Percentiles rank a stretch among this genome's conserved stretches.
Evolutionary conservation across 2,113 vertebrate genomes (phyloP).

Genomic region (Labrus mixtus): DNA sequence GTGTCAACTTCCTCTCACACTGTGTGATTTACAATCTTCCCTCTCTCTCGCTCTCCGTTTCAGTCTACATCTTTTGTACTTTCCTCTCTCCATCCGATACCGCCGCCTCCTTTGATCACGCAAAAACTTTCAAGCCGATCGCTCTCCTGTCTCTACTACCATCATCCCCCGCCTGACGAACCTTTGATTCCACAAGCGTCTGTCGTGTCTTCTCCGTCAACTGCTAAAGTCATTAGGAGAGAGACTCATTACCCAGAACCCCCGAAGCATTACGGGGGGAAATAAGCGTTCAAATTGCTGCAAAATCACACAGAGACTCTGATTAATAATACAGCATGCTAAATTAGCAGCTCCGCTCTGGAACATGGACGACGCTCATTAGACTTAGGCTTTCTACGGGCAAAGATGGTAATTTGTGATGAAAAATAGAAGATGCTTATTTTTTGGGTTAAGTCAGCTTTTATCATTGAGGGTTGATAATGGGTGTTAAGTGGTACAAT

Average conservation of each 20-base stretch:
- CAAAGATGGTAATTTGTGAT: slow-evolving; percentile 39
- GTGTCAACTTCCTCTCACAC: slow-evolving; percentile 25
- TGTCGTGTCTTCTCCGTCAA: slow-evolving; percentile 63
- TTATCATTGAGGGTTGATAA: neutral
- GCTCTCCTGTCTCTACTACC: slow-evolving; percentile 26
- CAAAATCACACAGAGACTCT: slow-evolving; percentile 75
- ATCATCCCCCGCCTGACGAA: slow-evolving; percentile 42
- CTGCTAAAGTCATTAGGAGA: slow-evolving; percentile 70
- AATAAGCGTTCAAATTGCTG: slow-evolving; percentile 76
- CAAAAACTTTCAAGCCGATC: slow-evolving; percentile 33
- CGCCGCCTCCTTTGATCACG: slow-evolving; percentile 52
- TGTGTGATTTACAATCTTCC: slow-evolving; percentile 24
- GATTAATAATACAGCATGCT: slow-evolving; percentile 77
- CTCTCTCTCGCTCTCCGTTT: slow-evolving; percentile 6
- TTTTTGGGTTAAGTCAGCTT: slow-evolving; percentile 32
- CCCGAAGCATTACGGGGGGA: slow-evolving; percentile 64
- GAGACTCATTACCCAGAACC: slow-evolving; percentile 71
- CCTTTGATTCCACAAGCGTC: slow-evolving; percentile 74
- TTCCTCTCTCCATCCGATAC: slow-evolving; percentile 10
- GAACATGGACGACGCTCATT: slow-evolving; percentile 56
- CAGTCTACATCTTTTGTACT: slow-evolving; percentile 22
- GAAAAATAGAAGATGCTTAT: slow-evolving; percentile 33
- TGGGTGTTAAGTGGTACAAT: neutral
- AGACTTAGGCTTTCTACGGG: slow-evolving; percentile 50
- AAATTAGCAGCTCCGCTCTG: slow-evolving; percentile 64